Evolutionary conservation across 2,797 vertebrate genomes (phyloP).

Genomic region (Loris lydekkerianus): DNA sequence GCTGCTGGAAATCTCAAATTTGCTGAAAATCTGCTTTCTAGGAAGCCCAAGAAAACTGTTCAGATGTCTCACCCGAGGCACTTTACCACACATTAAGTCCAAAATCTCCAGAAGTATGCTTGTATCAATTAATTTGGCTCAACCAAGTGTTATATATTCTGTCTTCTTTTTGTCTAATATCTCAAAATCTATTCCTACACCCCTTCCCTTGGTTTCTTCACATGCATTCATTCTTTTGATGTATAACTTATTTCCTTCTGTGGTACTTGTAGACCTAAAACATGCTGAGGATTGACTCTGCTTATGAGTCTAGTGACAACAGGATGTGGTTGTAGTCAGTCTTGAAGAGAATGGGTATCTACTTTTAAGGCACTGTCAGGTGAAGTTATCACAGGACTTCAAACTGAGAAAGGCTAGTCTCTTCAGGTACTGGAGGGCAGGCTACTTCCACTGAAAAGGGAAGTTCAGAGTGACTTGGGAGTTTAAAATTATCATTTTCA

Average conservation of each 20-base stretch:
- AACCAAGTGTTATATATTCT: not conserved
- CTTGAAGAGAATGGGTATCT: slow-evolving; percentile 1
- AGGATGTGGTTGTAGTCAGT: not conserved
- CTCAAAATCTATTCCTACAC: not conserved
- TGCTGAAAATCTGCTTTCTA: not conserved
- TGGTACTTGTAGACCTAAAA: not conserved
- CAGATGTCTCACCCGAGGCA: not conserved
- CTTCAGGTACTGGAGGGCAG: not conserved
- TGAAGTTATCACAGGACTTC: not conserved
- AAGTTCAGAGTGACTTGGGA: not conserved
- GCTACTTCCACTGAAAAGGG: not conserved
- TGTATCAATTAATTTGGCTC: not conserved
- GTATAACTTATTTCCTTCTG: not conserved
- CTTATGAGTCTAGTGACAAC: not conserved
- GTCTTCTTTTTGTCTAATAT: not conserved
- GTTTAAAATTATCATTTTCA: slow-evolving; percentile 6
- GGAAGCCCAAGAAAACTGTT: not conserved
- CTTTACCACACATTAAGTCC: not conserved
- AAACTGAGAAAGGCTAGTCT: not conserved
- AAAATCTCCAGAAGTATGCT: slow-evolving; percentile 19
- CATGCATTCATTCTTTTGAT: not conserved
- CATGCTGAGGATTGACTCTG: slow-evolving; percentile 3
- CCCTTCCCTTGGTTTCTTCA: slow-evolving; percentile 35
- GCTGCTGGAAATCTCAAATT: not conserved
- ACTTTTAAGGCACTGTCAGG: not conserved